Base-by-base conservation (phyloP, 2,113 vertebrate species). In the Barbus barbus region DNA sequence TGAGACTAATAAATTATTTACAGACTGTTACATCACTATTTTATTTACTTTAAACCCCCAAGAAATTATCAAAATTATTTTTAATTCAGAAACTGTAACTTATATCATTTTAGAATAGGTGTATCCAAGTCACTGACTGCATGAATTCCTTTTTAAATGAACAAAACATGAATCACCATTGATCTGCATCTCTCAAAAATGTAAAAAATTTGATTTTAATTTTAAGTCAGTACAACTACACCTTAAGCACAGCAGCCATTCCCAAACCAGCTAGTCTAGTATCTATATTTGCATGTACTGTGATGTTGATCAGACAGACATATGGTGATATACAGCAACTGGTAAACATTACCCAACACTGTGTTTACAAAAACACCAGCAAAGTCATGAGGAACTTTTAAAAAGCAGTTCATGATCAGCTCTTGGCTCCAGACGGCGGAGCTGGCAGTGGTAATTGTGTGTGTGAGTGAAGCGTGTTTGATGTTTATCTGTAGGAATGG, bases 401-500 rank as follows among this genome's bases (percentile, higher is more conserved):
- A 51, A 75, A 73, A 51, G 2, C 46, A 51, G 46, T 20, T 7
- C 24, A 46, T 51, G 73, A 75, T 33, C 60, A 28, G 60, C 60
- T 67, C 60, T 22, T 65, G 33, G 83, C 28, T 53, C 31, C 75
- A 71, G 67, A 81, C 58, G 5, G 58, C n/a, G n/a, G n/a, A n/a
- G n/a, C 46, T 8, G 13, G 38, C 36, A n/a, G 36, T 46, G 81
- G 58, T 69, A 41, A 53, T 36, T n/a, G 84, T 86, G 61, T 65
- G 81, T 79, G 67, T 79, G 81, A 85, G 78, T 80, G 72, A 13
- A 82, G 82, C 6, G 77, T 85, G 69, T 82, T 63, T 83, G 86
- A 85, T 86, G 82, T 78, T 87, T 86, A 88, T 86, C 84, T 75
- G 78, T 26, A 58, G 28, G 72, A 83, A 78, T 56, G 46, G 73